phyloP scores from a whole-genome alignment of 1,140 invertebrate species.

The Drosophila athabasca region DNA sequence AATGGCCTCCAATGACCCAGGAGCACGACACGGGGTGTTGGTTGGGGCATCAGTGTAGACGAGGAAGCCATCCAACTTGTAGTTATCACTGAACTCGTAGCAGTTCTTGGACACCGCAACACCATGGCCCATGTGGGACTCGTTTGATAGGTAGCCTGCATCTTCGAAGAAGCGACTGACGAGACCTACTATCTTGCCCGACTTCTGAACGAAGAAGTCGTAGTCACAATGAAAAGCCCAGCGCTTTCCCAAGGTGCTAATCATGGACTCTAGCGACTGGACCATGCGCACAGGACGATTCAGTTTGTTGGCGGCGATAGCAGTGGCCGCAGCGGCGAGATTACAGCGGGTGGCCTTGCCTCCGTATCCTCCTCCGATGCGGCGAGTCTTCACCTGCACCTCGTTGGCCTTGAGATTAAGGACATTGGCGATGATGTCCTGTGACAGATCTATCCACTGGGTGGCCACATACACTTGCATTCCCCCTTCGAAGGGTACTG shows the following conservation, averaged over 20 bases:
- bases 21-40: constrained; percentile 86
- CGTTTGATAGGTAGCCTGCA: constrained; percentile 86
- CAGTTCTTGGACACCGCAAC: constrained; percentile 85
- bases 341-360: constrained; percentile 86
- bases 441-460: constrained; percentile 89
- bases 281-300: constrained; percentile 87
- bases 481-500: constrained; percentile 86
- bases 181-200: constrained; percentile 88
- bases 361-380: constrained; percentile 90
- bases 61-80: constrained; percentile 84
- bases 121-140: constrained; percentile 83
- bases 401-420: constrained; percentile 85
- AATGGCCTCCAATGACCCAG: constrained; percentile 87
- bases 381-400: constrained; percentile 86
- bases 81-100: constrained; percentile 85
- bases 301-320: constrained; percentile 86
- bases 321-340: constrained; percentile 86
- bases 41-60: constrained; percentile 86
- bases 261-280: constrained; percentile 87
- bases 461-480: constrained; percentile 86
- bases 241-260: constrained; percentile 87
- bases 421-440: constrained; percentile 86
- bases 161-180: constrained; percentile 87
- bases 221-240: constrained; percentile 84
- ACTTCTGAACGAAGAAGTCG: constrained; percentile 86